Evolutionary conservation across 2,888 invertebrate genomes (phyloP), one percentile per base, ranked within the genome.

Genomic region (Acleris cristana): DNA sequence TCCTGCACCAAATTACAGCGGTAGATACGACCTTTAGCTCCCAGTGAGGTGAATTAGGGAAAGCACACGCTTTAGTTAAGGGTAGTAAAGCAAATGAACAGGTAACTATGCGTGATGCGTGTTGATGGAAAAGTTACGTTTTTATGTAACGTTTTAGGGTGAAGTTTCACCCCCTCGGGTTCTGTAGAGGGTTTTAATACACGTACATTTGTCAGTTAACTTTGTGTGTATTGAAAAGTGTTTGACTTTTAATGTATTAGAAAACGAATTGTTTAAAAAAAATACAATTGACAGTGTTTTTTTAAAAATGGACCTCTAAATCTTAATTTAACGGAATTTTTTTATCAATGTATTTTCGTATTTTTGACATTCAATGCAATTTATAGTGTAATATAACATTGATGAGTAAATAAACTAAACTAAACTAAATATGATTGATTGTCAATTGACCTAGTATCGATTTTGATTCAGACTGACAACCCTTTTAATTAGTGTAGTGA

Each of bases 21-120:
- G 56, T 51, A 45, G 52, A 40, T 67, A 58, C 48, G 48, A 18
- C 23, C 23, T 67, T 66, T n/a, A 26, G 30, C 21, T 52, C 52
- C 30, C 23, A 49, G 55, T 7, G n/a, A 51, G 52, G 18, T 57
- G 30, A 56, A 61, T 66, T 56, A 61, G 51, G 56, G 61, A 55
- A 48, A 23, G 59, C 55, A 26, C 57, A 59, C 65, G 59, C 53
- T 65, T 65, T 56, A 58, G 53, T 65, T 53, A 59, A 65, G 59
- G 62, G 65, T 18, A 64, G 19, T 58, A 58, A 44, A 62, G 66
- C 62, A 64, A 70, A 60, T 68, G 67, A 67, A 59, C 65, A 65
- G 69, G 64, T 60, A 64, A 64, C 59, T 69, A 56, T 65, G 65
- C 69, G 60, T 69, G 55, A 64, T 55, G 64, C 53, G 54, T 49